phyloP scores from a whole-genome alignment of 2,888 invertebrate genomes.

The Eremobia ochroleuca region DNA sequence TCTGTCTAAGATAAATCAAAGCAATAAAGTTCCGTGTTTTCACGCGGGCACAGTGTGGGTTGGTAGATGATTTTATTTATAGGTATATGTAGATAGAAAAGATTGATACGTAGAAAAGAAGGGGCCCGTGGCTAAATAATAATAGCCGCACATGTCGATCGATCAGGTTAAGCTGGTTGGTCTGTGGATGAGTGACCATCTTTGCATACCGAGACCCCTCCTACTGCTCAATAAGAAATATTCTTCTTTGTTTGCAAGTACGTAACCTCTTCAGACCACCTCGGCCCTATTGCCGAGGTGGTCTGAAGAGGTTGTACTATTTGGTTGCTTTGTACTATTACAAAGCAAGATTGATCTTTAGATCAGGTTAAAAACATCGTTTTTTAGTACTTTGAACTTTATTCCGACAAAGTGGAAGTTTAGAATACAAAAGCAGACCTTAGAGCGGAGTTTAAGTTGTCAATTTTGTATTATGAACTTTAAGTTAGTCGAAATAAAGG shows the following conservation, averaged over 20 bases:
- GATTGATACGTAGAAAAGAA: no score
- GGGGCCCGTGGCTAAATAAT: no score
- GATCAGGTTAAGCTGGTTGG: no score
- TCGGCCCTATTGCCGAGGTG: neutral
- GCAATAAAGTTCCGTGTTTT: neutral
- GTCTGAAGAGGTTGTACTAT: no score
- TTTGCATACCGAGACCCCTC: no score
- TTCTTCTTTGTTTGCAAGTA: neutral
- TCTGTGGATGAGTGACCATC: no score
- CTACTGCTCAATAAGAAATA: neutral
- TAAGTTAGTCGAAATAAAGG: neutral
- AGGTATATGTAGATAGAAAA: no score
- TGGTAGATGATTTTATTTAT: no score
- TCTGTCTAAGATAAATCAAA: neutral
- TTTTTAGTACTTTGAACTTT: neutral
- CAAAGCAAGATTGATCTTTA: neutral
- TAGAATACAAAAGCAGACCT: neutral
- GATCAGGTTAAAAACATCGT: neutral
- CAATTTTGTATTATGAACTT: neutral
- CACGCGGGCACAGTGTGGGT: no score
- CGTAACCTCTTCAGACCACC: neutral
- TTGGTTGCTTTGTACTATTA: no score
- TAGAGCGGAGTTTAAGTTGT: neutral
- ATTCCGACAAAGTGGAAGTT: neutral
- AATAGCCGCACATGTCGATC: no score